Evolutionary conservation across 2,113 vertebrate genomes (phyloP), one percentile per base, ranked within the genome.

Genomic region (Grantiella picta): DNA sequence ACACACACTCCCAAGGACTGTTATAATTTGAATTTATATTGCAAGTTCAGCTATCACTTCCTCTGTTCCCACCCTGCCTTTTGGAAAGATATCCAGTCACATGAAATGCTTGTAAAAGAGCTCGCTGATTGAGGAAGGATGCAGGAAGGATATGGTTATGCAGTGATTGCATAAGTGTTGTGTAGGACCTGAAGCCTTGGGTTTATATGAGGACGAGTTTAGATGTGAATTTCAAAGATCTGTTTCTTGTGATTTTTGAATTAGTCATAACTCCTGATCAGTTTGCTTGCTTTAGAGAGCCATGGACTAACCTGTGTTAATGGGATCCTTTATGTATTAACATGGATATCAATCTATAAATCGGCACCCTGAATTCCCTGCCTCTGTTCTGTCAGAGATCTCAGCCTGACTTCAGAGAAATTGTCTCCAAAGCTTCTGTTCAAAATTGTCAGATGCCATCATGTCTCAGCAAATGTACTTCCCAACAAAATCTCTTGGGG

Each of bases 71-170:
- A 93, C 69, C 90, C 66, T 83, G 93, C 64, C 73, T 96, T 95
- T 96, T 96, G 92, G 86, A 92, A 88, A 82, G 93, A 87, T 36
- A 82, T 84, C 78, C 92, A 90, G 65, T 95, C 94, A 93, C 86
- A 70, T 11, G 40, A 76, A 53, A 33, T 14, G 56, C 66, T 86
- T 88, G 29, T 76, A 33, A 94, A 93, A 95, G 78, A 80, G 92
- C 81, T 90, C 90, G 81, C 91, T 96, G 91, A 96, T 81, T 86
- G 94, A 97, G 95, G 94, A 96, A 96, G 96, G 93, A 90, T 92
- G 76, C 78, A 94, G 93, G 96, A 94, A 96, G 95, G 91, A 88
- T 95, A 88, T 94, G 95, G 86, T 92, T 95, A 94, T 92, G 69
- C 76, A 95, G 93, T 84, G 82, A 69, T 86, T 94, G 76, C 57